These are phyloP conservation scores for Aphelenchoides besseyi DNA, from an alignment of 1,140 invertebrate genomes.

Conservation along the genomic window DNA sequence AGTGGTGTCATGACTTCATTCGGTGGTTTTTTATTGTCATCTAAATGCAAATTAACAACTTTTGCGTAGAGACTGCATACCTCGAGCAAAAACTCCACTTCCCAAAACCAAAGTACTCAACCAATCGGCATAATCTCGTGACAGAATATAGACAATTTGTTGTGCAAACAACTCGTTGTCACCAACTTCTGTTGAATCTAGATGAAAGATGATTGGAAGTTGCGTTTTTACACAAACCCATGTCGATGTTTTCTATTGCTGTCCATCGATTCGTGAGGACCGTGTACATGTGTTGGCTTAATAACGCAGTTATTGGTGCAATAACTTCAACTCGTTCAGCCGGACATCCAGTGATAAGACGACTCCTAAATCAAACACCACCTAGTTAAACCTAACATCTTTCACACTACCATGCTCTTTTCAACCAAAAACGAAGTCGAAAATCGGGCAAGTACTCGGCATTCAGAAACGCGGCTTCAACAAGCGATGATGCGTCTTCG, in stretches of 20 bases:
- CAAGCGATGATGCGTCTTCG: slow-evolving; percentile 22
- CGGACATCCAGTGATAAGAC: slow-evolving; percentile 39
- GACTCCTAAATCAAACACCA: slow-evolving; percentile 26
- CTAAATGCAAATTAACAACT: slow-evolving; percentile 16
- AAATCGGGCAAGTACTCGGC: slow-evolving; percentile 48
- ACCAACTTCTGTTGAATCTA: slow-evolving; percentile 41
- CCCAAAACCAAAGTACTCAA: slow-evolving; percentile 39
- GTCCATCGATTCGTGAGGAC: slow-evolving; percentile 40
- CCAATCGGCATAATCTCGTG: slow-evolving; percentile 38
- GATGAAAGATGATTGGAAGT: slow-evolving; percentile 35
- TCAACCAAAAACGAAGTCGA: slow-evolving; percentile 51
- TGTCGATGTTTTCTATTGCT: slow-evolving; percentile 30
- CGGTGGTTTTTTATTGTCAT: slow-evolving; percentile 31
- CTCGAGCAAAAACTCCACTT: neutral
- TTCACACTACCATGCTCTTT: slow-evolving; percentile 42
- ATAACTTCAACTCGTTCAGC: slow-evolving; percentile 13
- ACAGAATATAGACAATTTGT: slow-evolving; percentile 50
- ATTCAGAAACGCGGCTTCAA: slow-evolving; percentile 20
- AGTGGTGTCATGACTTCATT: slow-evolving; percentile 35
- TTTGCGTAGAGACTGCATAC: slow-evolving; percentile 27
- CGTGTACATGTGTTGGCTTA: slow-evolving; percentile 39
- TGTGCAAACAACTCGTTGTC: slow-evolving; percentile 55
- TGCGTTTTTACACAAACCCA: slow-evolving; percentile 37
- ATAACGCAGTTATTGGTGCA: slow-evolving; percentile 17
- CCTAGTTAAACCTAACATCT: neutral